phyloP scores from a whole-genome alignment of 2,797 vertebrate species.

The Muscicapa comitata region DNA sequence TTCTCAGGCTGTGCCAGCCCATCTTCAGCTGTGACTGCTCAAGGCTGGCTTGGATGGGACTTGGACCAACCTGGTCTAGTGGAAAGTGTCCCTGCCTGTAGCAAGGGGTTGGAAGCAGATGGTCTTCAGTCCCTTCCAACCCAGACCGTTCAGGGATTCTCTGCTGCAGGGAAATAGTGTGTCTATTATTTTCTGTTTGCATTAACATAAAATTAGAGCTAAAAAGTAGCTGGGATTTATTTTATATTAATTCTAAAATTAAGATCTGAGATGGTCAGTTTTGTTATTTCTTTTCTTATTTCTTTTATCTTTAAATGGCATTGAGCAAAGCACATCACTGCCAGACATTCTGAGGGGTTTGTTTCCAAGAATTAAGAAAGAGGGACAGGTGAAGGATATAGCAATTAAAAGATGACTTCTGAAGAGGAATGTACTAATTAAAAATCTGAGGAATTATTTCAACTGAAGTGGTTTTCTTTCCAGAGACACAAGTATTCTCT shows the following conservation, averaged over 20 bases:
- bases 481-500: neutral
- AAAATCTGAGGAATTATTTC: slow-evolving; percentile 25
- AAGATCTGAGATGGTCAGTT: neutral
- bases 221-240: neutral
- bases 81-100: neutral
- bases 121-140: neutral
- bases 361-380: neutral
- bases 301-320: neutral
- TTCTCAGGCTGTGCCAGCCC: neutral
- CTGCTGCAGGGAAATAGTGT: neutral
- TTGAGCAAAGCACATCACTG: neutral
- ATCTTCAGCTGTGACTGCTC: neutral
- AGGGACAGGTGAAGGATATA: neutral
- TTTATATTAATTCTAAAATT: neutral
- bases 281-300: neutral
- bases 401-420: neutral
- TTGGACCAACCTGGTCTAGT: neutral
- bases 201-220: neutral
- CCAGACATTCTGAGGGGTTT: neutral
- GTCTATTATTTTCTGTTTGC: neutral
- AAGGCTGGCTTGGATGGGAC: neutral
- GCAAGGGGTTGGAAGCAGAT: rapidly evolving
- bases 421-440: slow-evolving; percentile 41
- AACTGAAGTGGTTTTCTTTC: slow-evolving; percentile 23
- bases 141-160: neutral